Base-by-base conservation (phyloP, 2,888 invertebrate genomes). In the Aradus depressus region DNA sequence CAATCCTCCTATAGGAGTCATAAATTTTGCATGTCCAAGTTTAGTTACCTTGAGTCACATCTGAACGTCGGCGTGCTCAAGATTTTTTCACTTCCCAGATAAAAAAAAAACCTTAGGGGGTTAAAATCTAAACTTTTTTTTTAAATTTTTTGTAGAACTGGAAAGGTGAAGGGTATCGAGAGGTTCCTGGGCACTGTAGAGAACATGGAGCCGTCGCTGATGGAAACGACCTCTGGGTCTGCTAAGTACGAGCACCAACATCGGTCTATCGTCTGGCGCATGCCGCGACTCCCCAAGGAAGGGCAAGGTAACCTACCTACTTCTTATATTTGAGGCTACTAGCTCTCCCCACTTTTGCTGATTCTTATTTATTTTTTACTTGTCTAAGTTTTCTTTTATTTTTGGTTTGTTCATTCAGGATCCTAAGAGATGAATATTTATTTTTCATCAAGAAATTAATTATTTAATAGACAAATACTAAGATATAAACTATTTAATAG, bases 171-270 rank as follows among this genome's bases (percentile, higher is more conserved):
- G 67, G 92, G 92, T 51, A 88, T 92, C 60, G 92, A 92, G 67
- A 73, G 92, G 52, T 85, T 92, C 65, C 73, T 92, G 63, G 93
- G 95, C 18, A 84, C 92, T 2, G 86, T 93, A 59, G 92, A 92
- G 64, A 84, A 85, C 10, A 72, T 89, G 59, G 91, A 92, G 66
- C 85, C 88, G 63, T 90, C 91, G 43, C 73, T 95, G 22, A 93
- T 96, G 67, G 95, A 95, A 69, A 91, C 91, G 5, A 95, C 96
- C 10, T 92, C 92, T 1, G 95, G 93, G 42, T 81, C 90, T 68
- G 97, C 98, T 51, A 98, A 98, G 72, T 98, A 98, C 70, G 97
- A 98, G 70, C 96, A 97, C 72, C 91, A 96, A 66, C 95, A 95
- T 72, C 78, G 89, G 58, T 82, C 96, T 52, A 89, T 98, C 62